Conservation (phyloP, 2,888 invertebrate species). For the Meghimatium bilineatum region DNA sequence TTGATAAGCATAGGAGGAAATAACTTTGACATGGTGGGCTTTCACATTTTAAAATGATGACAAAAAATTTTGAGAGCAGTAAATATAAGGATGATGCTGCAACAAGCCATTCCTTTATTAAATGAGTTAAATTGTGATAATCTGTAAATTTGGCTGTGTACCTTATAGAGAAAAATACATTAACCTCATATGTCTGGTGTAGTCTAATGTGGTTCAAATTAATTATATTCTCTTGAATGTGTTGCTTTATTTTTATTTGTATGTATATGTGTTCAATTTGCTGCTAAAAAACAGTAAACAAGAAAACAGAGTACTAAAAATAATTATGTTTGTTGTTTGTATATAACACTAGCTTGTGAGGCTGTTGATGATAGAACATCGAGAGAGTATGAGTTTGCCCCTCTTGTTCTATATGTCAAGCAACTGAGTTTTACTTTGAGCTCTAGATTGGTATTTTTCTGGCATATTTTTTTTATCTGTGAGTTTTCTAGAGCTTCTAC, state of each 20-base stretch:
- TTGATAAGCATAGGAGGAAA: background rate
- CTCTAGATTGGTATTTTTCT: too few relatives aligned
- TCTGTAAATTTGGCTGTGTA: slow-evolving; percentile 20
- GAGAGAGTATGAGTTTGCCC: too few relatives aligned
- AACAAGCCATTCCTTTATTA: background rate
- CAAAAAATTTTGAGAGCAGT: background rate
- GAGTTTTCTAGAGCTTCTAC: too few relatives aligned
- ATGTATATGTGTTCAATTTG: background rate
- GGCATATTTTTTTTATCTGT: too few relatives aligned
- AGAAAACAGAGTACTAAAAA: background rate
- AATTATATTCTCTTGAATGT: slow-evolving; percentile 2
- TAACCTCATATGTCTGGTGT: background rate
- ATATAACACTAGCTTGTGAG: background rate
- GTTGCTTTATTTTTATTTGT: background rate
- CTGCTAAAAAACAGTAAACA: background rate
- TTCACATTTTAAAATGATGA: slow-evolving; percentile 4
- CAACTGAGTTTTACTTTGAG: too few relatives aligned
- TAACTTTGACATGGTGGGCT: background rate
- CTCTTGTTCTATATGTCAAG: too few relatives aligned
- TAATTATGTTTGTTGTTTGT: background rate
- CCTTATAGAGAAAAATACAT: slow-evolving; percentile 17
- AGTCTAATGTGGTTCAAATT: background rate
- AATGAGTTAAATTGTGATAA: slow-evolving; percentile 5
- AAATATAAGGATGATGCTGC: background rate
- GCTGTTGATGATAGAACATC: too few relatives aligned